phyloP scores from a whole-genome alignment of 2,113 vertebrate genomes.

The Arizona elegans region DNA sequence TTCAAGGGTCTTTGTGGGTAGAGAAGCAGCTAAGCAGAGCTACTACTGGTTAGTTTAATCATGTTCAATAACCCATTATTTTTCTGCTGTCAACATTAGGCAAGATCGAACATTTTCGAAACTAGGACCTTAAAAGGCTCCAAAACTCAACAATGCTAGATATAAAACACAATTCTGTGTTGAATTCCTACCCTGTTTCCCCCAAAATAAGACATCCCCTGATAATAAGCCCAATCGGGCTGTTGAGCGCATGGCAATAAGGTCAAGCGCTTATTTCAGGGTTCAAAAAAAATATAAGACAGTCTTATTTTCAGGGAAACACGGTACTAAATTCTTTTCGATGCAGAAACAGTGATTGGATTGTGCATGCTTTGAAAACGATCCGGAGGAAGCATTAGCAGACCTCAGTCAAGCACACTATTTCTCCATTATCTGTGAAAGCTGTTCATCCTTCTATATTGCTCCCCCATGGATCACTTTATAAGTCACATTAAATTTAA shows the following conservation, averaged over 20 bases:
- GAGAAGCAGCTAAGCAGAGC: background rate
- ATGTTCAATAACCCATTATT: background rate
- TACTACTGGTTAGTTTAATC: background rate
- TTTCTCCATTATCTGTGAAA: background rate
- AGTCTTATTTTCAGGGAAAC: too few species aligned
- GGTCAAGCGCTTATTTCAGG: too few species aligned
- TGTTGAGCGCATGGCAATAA: too few species aligned
- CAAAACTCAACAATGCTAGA: background rate
- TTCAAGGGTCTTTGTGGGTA: too few species aligned
- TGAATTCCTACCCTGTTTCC: background rate
- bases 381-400: background rate
- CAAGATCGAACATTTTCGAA: conserved; percentile 3
- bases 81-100: background rate
- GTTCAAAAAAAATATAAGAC: too few species aligned
- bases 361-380: background rate
- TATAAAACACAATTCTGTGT: background rate
- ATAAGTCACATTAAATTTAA: background rate
- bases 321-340: background rate
- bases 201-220: too few species aligned
- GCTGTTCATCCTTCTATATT: background rate
- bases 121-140: background rate
- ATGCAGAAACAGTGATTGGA: background rate
- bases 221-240: too few species aligned
- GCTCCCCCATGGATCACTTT: background rate
- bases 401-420: background rate